phyloP scores from a whole-genome alignment of 2,113 vertebrate genomes.

The Bujurquina vittata region DNA sequence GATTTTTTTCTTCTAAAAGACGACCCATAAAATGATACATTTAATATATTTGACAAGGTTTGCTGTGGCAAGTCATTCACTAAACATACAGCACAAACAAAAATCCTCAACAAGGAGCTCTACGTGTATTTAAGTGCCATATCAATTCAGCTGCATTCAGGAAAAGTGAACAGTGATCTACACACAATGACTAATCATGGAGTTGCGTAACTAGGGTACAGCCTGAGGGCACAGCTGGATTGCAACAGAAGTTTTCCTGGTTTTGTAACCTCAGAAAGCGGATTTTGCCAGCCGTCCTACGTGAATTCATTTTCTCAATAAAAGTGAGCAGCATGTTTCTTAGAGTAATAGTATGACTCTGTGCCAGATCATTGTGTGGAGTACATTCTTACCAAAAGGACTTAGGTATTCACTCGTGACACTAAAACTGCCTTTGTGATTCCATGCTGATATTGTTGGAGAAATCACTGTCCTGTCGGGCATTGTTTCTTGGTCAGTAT shows the following conservation, averaged over 20 bases:
- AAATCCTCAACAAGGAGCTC: neutral
- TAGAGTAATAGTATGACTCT: constrained; percentile 13
- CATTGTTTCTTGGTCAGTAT: neutral
- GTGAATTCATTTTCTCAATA: neutral
- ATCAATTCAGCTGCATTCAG: neutral
- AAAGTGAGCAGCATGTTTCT: neutral
- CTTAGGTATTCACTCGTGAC: neutral
- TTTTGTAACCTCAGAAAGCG: constrained; percentile 35
- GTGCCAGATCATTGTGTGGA: neutral
- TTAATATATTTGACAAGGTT: neutral
- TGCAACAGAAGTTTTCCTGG: neutral
- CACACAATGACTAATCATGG: neutral
- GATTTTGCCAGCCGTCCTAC: constrained; percentile 24
- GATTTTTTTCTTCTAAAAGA: no score
- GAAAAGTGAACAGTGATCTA: neutral
- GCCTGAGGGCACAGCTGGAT: neutral
- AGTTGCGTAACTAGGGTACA: neutral
- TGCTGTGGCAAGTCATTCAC: neutral
- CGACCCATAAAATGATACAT: neutral
- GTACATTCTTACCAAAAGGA: neutral
- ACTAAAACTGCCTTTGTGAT: neutral
- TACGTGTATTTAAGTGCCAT: neutral
- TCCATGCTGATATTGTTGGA: neutral
- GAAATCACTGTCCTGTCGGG: neutral
- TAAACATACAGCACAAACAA: neutral